Evolutionary conservation across 2,888 invertebrate species (phyloP).

Genomic region (Anthoptus insignis): DNA sequence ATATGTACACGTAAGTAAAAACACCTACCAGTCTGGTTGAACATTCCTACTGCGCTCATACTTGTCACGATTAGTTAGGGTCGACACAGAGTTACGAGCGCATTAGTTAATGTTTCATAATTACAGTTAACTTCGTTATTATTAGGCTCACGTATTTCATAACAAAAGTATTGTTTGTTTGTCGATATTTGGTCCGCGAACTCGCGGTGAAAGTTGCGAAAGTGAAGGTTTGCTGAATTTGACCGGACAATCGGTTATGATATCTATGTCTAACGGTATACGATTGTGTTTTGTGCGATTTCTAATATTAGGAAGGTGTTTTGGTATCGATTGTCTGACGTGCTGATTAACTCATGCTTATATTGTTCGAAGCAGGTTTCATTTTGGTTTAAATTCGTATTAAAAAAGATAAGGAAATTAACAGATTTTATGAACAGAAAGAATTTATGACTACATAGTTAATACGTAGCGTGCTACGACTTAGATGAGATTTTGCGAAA

Average conservation of each 20-base stretch:
- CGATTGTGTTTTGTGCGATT: conserved; percentile 38
- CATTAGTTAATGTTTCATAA: neutral
- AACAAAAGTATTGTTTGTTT: conserved; percentile 51
- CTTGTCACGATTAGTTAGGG: no score
- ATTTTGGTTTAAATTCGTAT: neutral
- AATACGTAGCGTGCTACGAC: no score
- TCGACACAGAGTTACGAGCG: no score
- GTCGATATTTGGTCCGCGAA: conserved; percentile 50
- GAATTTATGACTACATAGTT: neutral
- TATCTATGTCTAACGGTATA: conserved; percentile 42
- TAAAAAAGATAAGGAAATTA: neutral
- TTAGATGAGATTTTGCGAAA: no score
- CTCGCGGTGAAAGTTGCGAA: conserved; percentile 75
- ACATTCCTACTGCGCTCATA: no score
- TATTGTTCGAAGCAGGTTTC: neutral
- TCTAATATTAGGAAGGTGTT: conserved; percentile 4
- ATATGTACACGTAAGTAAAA: neutral
- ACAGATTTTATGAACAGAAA: no score
- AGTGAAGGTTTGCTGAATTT: conserved; percentile 67
- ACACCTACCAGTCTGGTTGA: no score
- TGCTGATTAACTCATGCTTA: neutral
- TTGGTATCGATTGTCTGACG: neutral
- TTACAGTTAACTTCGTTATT: conserved; percentile 14
- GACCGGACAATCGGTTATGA: conserved; percentile 56
- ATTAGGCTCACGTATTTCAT: conserved; percentile 12